Base-by-base conservation (phyloP, 2,797 vertebrate species). In the Zenarchopterus dispar region DNA sequence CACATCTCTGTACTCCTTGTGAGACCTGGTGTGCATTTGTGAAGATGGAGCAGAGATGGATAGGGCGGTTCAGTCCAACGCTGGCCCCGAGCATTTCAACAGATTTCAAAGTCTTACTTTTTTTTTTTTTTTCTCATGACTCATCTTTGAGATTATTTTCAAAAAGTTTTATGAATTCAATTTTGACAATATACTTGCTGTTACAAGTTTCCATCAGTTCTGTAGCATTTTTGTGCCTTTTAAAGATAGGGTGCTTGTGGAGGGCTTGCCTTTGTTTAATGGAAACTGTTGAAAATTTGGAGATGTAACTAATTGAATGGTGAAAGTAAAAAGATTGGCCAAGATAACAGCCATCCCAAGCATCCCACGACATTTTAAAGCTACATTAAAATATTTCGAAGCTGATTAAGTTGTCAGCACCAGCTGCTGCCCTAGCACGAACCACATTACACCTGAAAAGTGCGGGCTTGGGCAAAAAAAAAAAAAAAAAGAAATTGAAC, bases 381-480 rank as follows among this genome's bases (percentile, higher is more conserved):
- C 56, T 73, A 62, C 52, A 62, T 53, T 64, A 48, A 77, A 73
- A 47, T 62, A 26, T 56, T 53, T 68, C 53, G 67, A 71, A 73
- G 67, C 71, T 70, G 77, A 80, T 75, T 57, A 67, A 67, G 63
- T 74, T 84, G 62, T 75, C 70, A 58, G 3, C 77, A 47, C 53
- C 57, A 78, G 19, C 68, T 49, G 43, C 46, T 74, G 16, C 64
- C 62, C 62, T 68, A 57, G 79, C 45, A 64, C 62, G 22, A 77
- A 54, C 49, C 60, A 76, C 56, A 67, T 82, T 79, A 54, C 48
- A 65, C 49, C 65, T 72, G 50, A 79, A 69, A 83, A 78, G 24
- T 91, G 90, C 82, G 84, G 93, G 90, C 85, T 92, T 91, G 81
- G 88, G 84, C 85, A 88, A 75, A 80, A 80, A 11, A 28, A 57